Evolutionary conservation across 2,797 vertebrate genomes (phyloP).

Genomic region (Diceros bicornis): DNA sequence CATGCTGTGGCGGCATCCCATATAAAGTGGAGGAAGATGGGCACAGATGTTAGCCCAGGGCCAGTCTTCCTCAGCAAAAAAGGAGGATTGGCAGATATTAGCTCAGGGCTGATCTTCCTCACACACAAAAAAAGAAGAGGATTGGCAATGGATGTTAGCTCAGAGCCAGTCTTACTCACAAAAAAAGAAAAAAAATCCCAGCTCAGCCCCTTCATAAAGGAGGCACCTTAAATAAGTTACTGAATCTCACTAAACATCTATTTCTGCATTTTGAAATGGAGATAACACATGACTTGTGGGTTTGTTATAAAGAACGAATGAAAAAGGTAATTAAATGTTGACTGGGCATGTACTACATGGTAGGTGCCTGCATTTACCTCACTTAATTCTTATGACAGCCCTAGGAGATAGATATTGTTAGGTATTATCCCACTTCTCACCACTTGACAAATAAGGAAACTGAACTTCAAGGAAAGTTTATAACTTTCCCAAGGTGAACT

Average conservation of each 20-base stretch:
- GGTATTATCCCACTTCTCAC: neutral
- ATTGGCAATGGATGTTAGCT: too few species aligned
- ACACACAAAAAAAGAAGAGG: too few species aligned
- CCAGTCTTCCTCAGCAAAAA: too few species aligned
- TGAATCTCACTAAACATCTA: conserved; percentile 19
- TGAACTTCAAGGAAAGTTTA: conserved; percentile 49
- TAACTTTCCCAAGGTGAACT: conserved; percentile 54
- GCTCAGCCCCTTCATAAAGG: conserved; percentile 26
- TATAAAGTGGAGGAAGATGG: too few species aligned
- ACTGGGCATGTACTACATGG: neutral
- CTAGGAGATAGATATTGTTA: neutral
- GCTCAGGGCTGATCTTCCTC: too few species aligned
- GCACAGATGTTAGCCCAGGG: too few species aligned
- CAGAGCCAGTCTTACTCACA: too few species aligned
- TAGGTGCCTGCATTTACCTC: conserved; percentile 2
- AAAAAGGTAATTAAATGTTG: neutral
- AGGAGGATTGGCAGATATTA: too few species aligned
- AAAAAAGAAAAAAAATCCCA: neutral
- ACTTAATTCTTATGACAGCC: neutral
- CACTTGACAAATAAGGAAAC: conserved; percentile 39
- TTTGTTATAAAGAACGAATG: neutral
- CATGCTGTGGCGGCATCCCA: too few species aligned
- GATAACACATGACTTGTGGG: neutral
- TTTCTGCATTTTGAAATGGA: conserved; percentile 37
- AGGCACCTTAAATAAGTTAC: neutral